Conservation (phyloP, 2,113 vertebrate genomes). For the Verasper variegatus region DNA sequence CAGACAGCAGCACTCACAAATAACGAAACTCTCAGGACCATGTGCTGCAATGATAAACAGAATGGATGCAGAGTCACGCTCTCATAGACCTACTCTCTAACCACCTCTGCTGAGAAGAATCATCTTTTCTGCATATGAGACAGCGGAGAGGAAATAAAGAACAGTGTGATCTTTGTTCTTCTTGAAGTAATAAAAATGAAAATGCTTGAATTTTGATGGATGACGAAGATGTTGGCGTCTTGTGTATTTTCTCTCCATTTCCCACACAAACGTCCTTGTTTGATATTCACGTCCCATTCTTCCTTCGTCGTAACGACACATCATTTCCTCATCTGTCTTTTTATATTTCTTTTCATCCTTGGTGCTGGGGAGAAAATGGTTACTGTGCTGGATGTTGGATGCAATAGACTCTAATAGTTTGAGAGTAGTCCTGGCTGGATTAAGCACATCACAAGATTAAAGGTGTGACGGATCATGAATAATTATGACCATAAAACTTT, state of each 20-base stretch:
- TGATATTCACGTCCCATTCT: constrained; percentile 1
- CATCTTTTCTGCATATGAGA: not conserved
- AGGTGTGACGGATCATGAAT: not conserved
- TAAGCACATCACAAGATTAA: not conserved
- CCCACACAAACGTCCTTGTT: not conserved
- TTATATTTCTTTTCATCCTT: not conserved
- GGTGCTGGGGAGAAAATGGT: not conserved
- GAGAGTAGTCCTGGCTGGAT: not conserved
- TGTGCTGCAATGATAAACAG: constrained; percentile 41
- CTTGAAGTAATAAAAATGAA: constrained; percentile 17
- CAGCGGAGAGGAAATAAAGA: not conserved
- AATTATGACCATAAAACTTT: not conserved
- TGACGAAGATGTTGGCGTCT: not conserved
- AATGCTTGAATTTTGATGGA: constrained; percentile 13
- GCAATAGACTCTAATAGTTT: not conserved
- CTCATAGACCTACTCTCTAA: constrained; percentile 21
- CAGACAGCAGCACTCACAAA: constrained; percentile 29
- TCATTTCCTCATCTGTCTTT: constrained; percentile 22
- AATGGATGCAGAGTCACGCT: constrained; percentile 60
- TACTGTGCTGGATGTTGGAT: not conserved
- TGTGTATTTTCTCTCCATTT: not conserved
- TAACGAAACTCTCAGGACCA: constrained; percentile 29
- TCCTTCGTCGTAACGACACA: constrained; percentile 7
- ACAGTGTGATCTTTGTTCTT: not conserved
- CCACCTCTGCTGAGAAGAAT: constrained; percentile 30